Conservation (phyloP, 1,140 invertebrate species). For the Zaprionus ghesquierei region DNA sequence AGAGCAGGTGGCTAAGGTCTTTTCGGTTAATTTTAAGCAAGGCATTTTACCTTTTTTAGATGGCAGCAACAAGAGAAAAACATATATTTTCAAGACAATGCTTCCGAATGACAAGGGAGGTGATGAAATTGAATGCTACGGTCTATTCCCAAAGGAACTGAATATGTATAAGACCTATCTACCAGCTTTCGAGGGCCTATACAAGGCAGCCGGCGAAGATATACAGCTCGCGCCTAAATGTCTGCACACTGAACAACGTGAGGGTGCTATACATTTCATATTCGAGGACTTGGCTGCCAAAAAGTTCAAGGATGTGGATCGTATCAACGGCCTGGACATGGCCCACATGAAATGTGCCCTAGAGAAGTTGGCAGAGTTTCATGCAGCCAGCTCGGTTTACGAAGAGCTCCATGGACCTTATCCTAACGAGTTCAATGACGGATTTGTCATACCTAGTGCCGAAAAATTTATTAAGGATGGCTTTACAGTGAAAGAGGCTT, state of each 20-base stretch:
- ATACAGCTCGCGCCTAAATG: conserved; percentile 65
- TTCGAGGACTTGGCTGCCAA: conserved; percentile 57
- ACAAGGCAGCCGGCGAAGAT: conserved; percentile 51
- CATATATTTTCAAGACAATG: conserved; percentile 67
- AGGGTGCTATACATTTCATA: conserved; percentile 55
- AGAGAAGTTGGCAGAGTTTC: conserved; percentile 84
- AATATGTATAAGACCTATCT: conserved; percentile 63
- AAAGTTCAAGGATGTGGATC: conserved; percentile 73
- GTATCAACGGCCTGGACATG: conserved; percentile 84
- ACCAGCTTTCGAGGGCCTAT: conserved; percentile 60
- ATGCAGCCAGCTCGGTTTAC: conserved; percentile 83
- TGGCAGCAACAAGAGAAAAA: conserved; percentile 53
- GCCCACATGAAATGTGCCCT: conserved; percentile 83
- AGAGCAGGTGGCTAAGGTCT: neutral
- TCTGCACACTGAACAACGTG: conserved; percentile 42
- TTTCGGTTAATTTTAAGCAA: neutral
- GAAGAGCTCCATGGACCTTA: conserved; percentile 54
- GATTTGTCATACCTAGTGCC: conserved; percentile 35
- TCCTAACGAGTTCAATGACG: conserved; percentile 53
- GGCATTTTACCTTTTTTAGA: conserved; percentile 13
- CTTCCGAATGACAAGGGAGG: conserved; percentile 56
- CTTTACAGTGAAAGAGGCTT: conserved; percentile 13
- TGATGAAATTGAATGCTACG: conserved; percentile 29
- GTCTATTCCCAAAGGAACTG: conserved; percentile 60
- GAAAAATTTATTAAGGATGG: conserved; percentile 25